Evolutionary conservation across 2,113 vertebrate genomes (phyloP), one percentile per base, ranked within the genome.

Genomic region (Rafetus swinhoei): DNA sequence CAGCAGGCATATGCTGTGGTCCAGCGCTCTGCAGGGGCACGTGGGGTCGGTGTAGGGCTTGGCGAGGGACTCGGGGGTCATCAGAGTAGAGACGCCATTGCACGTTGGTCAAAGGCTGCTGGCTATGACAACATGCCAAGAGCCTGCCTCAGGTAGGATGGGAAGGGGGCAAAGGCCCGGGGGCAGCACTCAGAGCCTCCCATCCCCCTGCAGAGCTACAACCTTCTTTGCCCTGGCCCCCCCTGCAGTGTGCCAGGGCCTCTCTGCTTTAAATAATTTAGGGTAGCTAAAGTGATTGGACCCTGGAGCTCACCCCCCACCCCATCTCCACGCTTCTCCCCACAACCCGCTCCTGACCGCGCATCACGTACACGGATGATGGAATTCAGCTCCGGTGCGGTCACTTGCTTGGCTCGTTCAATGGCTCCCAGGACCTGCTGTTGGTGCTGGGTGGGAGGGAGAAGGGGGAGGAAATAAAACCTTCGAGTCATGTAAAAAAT

Each of bases 401-500:
- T 99, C 92, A 99, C 99, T 97, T 99, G 99, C 97, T 99, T 99
- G 84, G 99, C 99, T 91, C 99, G 97, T 95, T 99, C 99, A 0
- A 99, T 99, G 94, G 99, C 99, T 32, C 99, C 99, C 97, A 99
- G 97, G 93, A 99, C 99, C 96, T 99, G 99, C 97, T 99, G 99
- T 96, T 99, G 99, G 97, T 99, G 99, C 99, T 99, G 96, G 12
- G 29, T 15, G 27, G 6, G 22, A 72, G 82, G 3, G 2, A 76
- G 80, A 72, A 21, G 82, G 79, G 95, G 29, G 84, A 32, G 45
- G 25, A 89, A 81, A 45, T 9, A 35, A 35, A 72, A 9, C 18
- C 9, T 35, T 35, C 5, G 4, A 72, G 4, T 35, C n/a, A 72
- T 72, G 19, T 72, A 19, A 72, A 72, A 72, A 35, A 35, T 35